Conservation (phyloP, 2,888 invertebrate genomes). For the Periphyllus acericola region DNA sequence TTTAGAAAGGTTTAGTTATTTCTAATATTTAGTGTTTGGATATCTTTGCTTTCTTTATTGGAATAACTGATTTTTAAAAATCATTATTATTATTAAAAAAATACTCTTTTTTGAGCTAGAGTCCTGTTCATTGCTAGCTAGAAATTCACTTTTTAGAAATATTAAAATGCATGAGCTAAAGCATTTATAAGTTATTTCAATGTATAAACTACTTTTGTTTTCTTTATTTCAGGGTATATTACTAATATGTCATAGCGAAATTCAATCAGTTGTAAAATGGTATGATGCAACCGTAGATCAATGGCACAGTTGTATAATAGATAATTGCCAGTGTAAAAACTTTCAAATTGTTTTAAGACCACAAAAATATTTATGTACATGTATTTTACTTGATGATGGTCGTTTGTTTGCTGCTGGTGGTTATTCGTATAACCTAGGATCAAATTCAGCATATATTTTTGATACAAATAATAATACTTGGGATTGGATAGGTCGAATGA, state of each 20-base stretch:
- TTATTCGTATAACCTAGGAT: not conserved
- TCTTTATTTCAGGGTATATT: constrained; percentile 35
- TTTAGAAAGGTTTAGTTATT: constrained; percentile 34
- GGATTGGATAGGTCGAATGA: not conserved
- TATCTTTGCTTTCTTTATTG: too few species aligned
- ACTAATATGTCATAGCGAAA: constrained; percentile 26
- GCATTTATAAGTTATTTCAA: not conserved
- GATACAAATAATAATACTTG: constrained; percentile 12
- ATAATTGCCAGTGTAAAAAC: constrained; percentile 42
- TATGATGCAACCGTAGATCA: constrained; percentile 39
- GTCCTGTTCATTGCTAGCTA: too few species aligned
- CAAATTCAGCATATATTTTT: not conserved
- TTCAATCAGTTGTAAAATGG: constrained; percentile 29
- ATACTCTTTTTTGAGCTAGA: too few species aligned
- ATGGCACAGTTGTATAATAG: constrained; percentile 42
- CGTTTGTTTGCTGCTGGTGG: constrained; percentile 46
- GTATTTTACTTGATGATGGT: constrained; percentile 19
- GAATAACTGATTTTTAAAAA: too few species aligned
- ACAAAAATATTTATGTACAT: constrained; percentile 6
- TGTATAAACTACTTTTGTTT: not conserved
- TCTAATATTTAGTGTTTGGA: too few species aligned
- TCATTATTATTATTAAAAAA: too few species aligned
- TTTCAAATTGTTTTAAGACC: constrained; percentile 27
- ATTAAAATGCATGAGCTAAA: not conserved
- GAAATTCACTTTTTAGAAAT: not conserved